Percentiles rank a stretch among this genome's conserved stretches.
phyloP scores from a whole-genome alignment of 2,113 vertebrate species.

The Phylloscopus trochiloides region DNA sequence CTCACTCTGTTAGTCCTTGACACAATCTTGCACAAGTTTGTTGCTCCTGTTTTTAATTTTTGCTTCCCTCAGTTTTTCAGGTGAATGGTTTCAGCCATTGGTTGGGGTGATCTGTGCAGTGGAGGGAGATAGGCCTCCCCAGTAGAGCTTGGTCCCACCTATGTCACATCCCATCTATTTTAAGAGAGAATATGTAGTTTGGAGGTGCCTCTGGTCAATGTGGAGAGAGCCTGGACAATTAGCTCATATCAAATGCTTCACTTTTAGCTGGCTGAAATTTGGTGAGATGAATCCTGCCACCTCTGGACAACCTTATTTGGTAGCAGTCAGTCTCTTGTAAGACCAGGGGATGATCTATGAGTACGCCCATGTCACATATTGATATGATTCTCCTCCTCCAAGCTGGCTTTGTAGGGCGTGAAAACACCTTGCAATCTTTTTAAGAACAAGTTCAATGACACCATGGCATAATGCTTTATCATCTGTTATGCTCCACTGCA shows the following conservation, averaged over 20 bases:
- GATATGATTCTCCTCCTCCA: background rate
- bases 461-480: background rate
- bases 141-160: background rate
- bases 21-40: background rate
- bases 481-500: background rate
- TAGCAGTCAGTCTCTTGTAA: background rate
- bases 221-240: background rate
- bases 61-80: background rate
- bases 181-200: background rate
- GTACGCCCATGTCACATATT: background rate
- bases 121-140: background rate
- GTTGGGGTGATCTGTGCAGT: background rate
- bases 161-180: background rate
- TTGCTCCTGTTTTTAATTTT: background rate
- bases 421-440: background rate
- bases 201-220: background rate
- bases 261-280: background rate
- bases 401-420: background rate
- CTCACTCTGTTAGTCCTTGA: background rate
- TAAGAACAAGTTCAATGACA: conserved; percentile 7
- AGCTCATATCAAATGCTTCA: background rate
- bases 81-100: background rate
- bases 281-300: background rate
- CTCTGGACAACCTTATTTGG: background rate
- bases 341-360: background rate